Evolutionary conservation across 2,888 invertebrate species (phyloP), one percentile per base, ranked within the genome.

Genomic region (Nineta flava): DNA sequence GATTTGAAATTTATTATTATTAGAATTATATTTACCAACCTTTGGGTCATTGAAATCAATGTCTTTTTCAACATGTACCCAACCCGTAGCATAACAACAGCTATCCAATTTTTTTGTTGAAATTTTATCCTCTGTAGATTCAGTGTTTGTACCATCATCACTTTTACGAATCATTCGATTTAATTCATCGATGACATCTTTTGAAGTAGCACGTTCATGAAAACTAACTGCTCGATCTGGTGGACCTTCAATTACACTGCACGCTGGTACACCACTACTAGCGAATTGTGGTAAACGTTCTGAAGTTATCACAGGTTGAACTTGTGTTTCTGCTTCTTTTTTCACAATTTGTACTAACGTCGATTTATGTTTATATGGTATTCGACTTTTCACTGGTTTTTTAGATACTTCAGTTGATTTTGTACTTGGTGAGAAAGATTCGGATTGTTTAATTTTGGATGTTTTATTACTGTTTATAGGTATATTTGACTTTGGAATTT

Each of bases 21-120:
- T n/a, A n/a, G n/a, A n/a, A n/a, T n/a, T n/a, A n/a, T n/a, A n/a
- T 19, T 35, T n/a, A 44, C 49, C 56, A 65, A 84, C 85, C 77
- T 83, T 84, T 10, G 84, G 84, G 66, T 85, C 84, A 57, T 78
- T 81, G 59, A 85, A 77, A 67, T 84, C 84, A 53, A 83, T 80
- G 59, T 83, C 81, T 54, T 77, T 75, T 60, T 85, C 83, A 38
- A 86, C 81, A 61, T 84, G 84, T 53, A 85, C 79, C 85, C 85
- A 86, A 38, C 84, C 84, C 1, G 85, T 84, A 19, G 80, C 78
- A 52, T 77, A 77, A 69, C 80, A 77, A 55, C 80, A 73, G 51
- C 71, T 71, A 64, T 83, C 82, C 52, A 76, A 69, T 55, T 66
- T 70, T 17, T 65, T 61, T 35, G 62, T 58, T 34, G 55, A 45